A percentile compares a stretch with the other conserved stretches of the same genome.
Evolutionary conservation across 2,888 invertebrate genomes (phyloP).

Genomic region (Pecten maximus): DNA sequence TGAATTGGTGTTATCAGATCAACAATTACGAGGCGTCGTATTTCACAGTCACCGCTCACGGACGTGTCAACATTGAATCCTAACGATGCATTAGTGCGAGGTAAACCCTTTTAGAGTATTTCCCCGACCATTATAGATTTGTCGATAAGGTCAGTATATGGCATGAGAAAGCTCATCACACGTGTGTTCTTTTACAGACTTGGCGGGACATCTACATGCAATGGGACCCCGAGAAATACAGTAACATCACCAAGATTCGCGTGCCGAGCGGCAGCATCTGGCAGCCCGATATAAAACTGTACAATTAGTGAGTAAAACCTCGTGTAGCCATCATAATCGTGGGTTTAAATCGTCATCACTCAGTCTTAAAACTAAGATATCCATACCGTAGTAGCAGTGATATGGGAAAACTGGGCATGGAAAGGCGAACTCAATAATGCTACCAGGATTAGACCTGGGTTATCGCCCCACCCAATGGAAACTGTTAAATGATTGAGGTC

Average conservation of each 20-base stretch:
- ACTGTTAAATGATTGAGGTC: too few species aligned
- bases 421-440: neutral
- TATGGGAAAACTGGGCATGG: too few species aligned
- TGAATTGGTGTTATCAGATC: neutral
- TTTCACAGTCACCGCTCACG: neutral
- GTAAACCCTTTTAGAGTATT: neutral
- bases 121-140: neutral
- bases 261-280: conserved; percentile 74
- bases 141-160: neutral
- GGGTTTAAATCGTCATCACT: neutral
- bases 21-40: neutral
- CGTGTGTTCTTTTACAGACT: conserved; percentile 59
- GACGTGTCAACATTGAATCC: neutral
- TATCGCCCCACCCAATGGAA: neutral
- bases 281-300: conserved; percentile 77
- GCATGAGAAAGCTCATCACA: neutral
- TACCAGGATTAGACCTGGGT: neutral
- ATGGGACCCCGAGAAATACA: conserved; percentile 73
- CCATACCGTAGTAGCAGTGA: too few species aligned
- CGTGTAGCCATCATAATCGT: neutral
- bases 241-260: conserved; percentile 73
- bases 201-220: conserved; percentile 75
- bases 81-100: neutral
- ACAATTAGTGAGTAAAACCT: conserved; percentile 75
- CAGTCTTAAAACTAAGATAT: too few species aligned